Percentiles rank a stretch among this genome's conserved stretches.
Evolutionary conservation across 2,797 vertebrate species (phyloP).

Genomic region (Myoxocephalus aenaeus): DNA sequence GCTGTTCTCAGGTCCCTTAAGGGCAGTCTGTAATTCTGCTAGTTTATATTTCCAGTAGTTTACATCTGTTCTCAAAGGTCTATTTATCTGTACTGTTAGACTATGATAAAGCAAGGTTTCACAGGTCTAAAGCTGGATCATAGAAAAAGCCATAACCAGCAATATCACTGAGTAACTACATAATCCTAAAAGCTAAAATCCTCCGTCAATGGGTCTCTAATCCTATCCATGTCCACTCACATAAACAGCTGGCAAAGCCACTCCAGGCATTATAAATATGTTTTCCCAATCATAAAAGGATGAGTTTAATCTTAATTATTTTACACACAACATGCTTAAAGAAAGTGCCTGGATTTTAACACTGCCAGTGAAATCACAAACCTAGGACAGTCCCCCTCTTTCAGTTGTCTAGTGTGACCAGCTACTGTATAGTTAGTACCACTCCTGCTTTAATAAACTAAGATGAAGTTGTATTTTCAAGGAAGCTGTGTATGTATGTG

Average conservation of each 20-base stretch:
- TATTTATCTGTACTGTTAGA: constrained; percentile 53
- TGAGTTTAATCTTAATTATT: constrained; percentile 76
- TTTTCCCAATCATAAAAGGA: constrained; percentile 76
- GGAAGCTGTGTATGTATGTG: not conserved
- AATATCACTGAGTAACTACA: constrained; percentile 90
- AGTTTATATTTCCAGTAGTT: constrained; percentile 35
- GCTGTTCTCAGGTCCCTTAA: constrained; percentile 70
- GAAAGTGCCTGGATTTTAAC: constrained; percentile 74
- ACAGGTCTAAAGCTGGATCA: constrained; percentile 82
- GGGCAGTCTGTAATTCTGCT: constrained; percentile 47
- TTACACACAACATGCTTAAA: constrained; percentile 69
- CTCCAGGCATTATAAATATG: constrained; percentile 71
- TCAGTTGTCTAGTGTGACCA: constrained; percentile 15
- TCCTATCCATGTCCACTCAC: constrained; percentile 87
- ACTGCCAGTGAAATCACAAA: constrained; percentile 12
- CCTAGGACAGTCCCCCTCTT: constrained; percentile 4
- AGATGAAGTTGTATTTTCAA: constrained; percentile 13
- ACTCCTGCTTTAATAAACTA: not conserved
- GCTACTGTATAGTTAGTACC: constrained; percentile 4
- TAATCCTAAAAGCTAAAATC: constrained; percentile 94
- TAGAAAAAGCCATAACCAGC: constrained; percentile 81
- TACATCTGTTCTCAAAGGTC: constrained; percentile 44
- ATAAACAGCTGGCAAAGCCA: constrained; percentile 82
- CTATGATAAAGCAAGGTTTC: constrained; percentile 69
- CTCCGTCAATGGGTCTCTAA: constrained; percentile 92